Base-by-base conservation (phyloP, 2,797 vertebrate genomes). In the Spheniscus humboldti region DNA sequence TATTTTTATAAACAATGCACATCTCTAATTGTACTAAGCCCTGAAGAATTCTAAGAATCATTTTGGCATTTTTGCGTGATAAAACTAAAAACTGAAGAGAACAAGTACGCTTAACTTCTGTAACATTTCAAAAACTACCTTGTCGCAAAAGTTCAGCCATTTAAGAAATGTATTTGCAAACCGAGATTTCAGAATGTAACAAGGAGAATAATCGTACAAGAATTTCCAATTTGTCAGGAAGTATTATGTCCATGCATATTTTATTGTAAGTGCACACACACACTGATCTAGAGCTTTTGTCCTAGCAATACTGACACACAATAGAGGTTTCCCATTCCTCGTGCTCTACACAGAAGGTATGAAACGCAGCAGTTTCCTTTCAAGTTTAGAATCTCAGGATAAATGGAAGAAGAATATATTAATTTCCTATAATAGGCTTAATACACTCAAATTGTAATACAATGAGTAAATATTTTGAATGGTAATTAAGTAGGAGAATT, bases 71-170 rank as follows among this genome's bases (percentile, higher is more conserved):
- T 86, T 66, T 69, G 31, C 57, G 86, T 77, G 45, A 45, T 37
- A 64, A 76, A 86, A 59, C 14, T 45, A 68, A 71, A 68, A 83
- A 75, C 24, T 16, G 18, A 82, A 79, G 30, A 66, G 7, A 48
- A 52, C 0, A 1, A 9, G 12, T 66, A 64, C 1, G 1, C 18
- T 64, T 72, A 64, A 33, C 12, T 84, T 23, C 35, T 35, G 2
- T 19, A 83, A 55, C 4, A 37, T 60, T 82, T 76, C 12, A 23
- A 4, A 4, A 15, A 41, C 19, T 30, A 47, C 5, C 11, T 73
- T 57, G 10, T 50, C 64, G 59, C 24, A 50, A 24, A 74, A 87
- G 30, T 63, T 72, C 23, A 13, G 39, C 20, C 9, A 47, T 45
- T 77, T 71, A 63, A 56, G n/a, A 76, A 68, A 86, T 13, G 6